Conservation (phyloP, 30 jellyfish, hydroid and myxozoan species). For the Rhopilema esculentum region DNA sequence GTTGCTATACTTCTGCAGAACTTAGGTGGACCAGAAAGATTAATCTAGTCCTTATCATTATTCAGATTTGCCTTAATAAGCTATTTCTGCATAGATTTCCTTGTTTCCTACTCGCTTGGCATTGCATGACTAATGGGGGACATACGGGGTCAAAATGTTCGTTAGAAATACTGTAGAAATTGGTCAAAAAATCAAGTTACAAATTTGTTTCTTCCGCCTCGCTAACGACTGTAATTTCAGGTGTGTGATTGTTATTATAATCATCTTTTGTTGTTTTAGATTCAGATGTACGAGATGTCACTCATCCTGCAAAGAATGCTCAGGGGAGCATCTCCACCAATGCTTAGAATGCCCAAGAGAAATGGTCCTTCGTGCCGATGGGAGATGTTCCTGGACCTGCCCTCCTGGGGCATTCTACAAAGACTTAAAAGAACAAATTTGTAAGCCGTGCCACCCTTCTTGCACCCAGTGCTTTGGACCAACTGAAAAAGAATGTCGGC, state of each 20-base stretch:
- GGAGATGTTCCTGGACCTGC: constrained; percentile 49
- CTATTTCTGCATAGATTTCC: too few species aligned
- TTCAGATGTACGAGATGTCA: constrained; percentile 68
- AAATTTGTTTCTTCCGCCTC: not conserved
- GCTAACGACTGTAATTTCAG: not conserved
- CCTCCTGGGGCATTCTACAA: constrained; percentile 71
- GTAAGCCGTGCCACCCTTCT: constrained; percentile 75
- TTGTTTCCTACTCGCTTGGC: too few species aligned
- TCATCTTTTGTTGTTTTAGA: not conserved
- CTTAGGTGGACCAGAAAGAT: too few species aligned
- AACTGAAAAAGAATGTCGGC: constrained; percentile 63
- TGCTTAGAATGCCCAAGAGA: constrained; percentile 67
- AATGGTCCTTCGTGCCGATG: constrained; percentile 33
- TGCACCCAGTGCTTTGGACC: constrained; percentile 83
- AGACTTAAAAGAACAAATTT: constrained; percentile 41
- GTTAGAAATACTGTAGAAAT: too few species aligned
- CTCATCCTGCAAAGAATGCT: constrained; percentile 71
- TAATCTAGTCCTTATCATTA: too few species aligned
- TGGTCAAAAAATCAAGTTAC: too few species aligned
- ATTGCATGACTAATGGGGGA: too few species aligned
- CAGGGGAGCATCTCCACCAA: constrained; percentile 58
- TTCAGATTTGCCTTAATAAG: too few species aligned
- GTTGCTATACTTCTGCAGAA: too few species aligned
- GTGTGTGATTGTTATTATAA: too few species aligned
- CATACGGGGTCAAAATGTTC: too few species aligned